Conservation (phyloP, 2,113 vertebrate species). For the Puma concolor region DNA sequence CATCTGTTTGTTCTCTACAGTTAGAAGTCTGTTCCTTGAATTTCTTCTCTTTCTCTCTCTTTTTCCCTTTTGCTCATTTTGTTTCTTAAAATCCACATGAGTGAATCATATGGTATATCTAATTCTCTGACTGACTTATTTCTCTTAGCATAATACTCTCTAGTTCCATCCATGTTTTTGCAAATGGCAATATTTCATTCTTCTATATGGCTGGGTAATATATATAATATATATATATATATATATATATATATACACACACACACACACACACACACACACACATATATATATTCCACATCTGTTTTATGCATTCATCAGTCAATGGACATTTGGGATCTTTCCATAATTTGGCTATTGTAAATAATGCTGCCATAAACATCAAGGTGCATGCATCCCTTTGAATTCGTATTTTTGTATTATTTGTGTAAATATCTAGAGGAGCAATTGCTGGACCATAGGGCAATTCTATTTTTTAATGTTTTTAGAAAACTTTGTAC, state of each 20-base stretch:
- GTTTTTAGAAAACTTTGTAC: background rate
- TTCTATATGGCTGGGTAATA: background rate
- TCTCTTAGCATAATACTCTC: background rate
- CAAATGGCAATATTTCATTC: background rate
- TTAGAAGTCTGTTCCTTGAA: background rate
- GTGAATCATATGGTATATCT: background rate
- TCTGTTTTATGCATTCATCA: background rate
- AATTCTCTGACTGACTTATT: background rate
- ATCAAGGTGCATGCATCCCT: background rate
- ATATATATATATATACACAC: too few species aligned
- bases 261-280: rapidly evolving
- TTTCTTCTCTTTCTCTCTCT: background rate
- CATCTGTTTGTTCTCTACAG: background rate
- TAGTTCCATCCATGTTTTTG: background rate
- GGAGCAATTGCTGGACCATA: background rate
- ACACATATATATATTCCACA: background rate
- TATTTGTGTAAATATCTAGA: background rate
- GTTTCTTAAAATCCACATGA: background rate
- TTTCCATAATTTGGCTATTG: background rate
- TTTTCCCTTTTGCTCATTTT: background rate
- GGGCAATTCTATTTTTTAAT: background rate
- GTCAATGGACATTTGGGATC: background rate
- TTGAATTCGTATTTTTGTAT: background rate
- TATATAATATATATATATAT: background rate
- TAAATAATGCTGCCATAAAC: background rate